Base-by-base conservation (phyloP, 2,888 invertebrate species). In the Amphipoea oculea region DNA sequence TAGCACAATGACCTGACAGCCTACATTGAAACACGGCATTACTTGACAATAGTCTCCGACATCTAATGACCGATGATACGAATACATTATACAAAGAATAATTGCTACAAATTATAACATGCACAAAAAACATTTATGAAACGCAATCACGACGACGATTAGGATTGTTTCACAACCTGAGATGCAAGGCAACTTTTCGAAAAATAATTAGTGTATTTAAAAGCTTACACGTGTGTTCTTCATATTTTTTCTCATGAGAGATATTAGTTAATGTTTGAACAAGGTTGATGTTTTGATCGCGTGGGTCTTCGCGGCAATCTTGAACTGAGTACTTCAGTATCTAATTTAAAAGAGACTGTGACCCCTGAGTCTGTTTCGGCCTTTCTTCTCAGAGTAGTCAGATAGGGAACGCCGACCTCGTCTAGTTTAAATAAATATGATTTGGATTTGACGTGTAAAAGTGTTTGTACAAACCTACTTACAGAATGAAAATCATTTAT, bases 81-180 rank as follows among this genome's bases (percentile, higher is more conserved):
- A 40, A 5, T 40, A 40, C 65, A 76, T 75, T 70, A 78, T 20
- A 29, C 36, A 48, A 78, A 70, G 72, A 82, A 73, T 83, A 83
- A 85, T 83, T 82, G 57, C 76, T n/a, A 72, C 76, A 74, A 85
- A 85, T 85, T 82, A 85, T 85, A 82, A 85, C 68, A 78, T 82
- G 77, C 9, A 75, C 80, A 85, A 80, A 83, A 51, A 79, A 79
- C 76, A 68, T 73, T 72, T 65, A 76, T 54, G 68, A 62, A 79
- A 62, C 65, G 65, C 65, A 83, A 77, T 80, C 86, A 80, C 36
- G 75, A n/a, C 36, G 66, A 68, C 75, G 69, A 86, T 85, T 83
- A 85, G 45, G 14, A 69, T 6, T 70, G 73, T 82, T 84, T 73
- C 82, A 60, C 51, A 73, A 85, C 66, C 51, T n/a, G 40, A 48